Conservation (phyloP, 2,113 vertebrate species). For the Balaenoptera acutorostrata region DNA sequence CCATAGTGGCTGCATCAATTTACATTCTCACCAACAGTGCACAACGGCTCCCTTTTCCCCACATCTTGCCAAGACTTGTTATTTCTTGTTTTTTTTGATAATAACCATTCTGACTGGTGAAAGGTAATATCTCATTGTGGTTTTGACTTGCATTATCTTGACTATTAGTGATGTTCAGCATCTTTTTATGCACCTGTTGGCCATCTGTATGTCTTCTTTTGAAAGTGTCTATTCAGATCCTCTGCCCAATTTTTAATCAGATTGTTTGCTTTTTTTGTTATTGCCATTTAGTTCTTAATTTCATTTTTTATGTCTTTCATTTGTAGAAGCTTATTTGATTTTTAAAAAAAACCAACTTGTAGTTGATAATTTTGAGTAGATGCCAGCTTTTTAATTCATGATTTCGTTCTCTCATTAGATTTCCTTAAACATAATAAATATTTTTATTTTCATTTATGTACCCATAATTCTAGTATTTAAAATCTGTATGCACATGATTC, state of each 20-base stretch:
- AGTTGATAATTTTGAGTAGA: neutral
- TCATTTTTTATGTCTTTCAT: neutral
- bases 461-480: neutral
- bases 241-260: neutral
- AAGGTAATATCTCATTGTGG: neutral
- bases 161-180: neutral
- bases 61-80: neutral
- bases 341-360: too few relatives aligned
- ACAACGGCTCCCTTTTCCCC: neutral
- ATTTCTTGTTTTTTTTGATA: neutral
- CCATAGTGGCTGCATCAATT: neutral
- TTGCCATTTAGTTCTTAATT: neutral
- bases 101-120: neutral
- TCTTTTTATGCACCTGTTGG: neutral
- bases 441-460: neutral
- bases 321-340: neutral
- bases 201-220: neutral
- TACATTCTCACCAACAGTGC: neutral
- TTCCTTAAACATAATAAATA: neutral
- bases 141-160: neutral
- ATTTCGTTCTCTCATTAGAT: neutral
- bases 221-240: neutral
- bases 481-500: neutral
- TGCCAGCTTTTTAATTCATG: neutral
- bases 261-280: neutral